Evolutionary conservation across 2,888 invertebrate genomes (phyloP), one percentile per base, ranked within the genome.

Genomic region (Netelia virgata): DNA sequence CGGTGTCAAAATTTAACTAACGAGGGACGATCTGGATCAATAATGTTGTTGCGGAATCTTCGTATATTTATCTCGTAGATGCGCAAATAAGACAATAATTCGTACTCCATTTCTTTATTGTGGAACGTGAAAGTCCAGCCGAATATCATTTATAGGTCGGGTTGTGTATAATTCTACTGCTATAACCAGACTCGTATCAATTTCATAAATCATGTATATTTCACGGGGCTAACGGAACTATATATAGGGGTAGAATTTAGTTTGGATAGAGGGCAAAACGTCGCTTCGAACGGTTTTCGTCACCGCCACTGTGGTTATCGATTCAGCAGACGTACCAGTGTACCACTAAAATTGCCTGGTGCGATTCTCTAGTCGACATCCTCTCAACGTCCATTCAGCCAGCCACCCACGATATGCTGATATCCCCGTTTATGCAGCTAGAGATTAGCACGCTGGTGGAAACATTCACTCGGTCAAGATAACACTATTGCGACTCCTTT

Each of bases 241-340:
- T 10, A 55, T 57, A 57, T 41, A 57, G 57, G 36, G 36, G 41
- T 43, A 36, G 18, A 41, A 64, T 23, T 75, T 66, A 64, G 53
- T 69, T 50, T 53, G 20, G 41, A 36, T 9, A 18, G 47, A 55
- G 55, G n/a, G 75, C 57, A 23, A 76, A 66, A 76, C 76, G 43
- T 18, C 43, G 53, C 41, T 23, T 23, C 47, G 47, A 69, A 59
- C 50, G 59, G 50, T 61, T 8, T 57, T 57, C 59, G 55, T 16
- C 50, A 28, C 47, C 18, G 50, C 18, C 47, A 23, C 23, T 47
- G 47, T 47, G 77, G 77, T 77, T 77, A 77, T 77, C 77, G 77
- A 77, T 77, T 69, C 23, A 41, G 18, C 36, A 57, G 73, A 59
- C 23, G 61, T 43, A 47, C 43, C 61, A 57, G 50, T 10, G 53